Base-by-base conservation (phyloP, 2,797 vertebrate species). In the Crenichthys baileyi region DNA sequence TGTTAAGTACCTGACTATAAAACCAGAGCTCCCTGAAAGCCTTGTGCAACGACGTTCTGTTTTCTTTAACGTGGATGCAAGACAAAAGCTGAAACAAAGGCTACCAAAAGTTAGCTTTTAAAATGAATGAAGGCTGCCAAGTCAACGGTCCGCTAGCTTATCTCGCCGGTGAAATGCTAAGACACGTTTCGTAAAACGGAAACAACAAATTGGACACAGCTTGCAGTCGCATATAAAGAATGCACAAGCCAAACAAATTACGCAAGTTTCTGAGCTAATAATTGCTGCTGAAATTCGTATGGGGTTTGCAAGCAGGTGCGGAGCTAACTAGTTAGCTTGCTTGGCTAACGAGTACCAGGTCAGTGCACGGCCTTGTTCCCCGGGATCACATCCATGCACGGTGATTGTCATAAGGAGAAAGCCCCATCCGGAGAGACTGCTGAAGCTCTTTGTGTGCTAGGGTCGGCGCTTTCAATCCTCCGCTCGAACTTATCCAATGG, bases 341-440 rank as follows among this genome's bases (percentile, higher is more conserved):
- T 75, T 68, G 67, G 93, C 90, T 92, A 94, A 91, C 81, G 77
- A 84, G 87, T 81, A 87, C 83, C 84, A 83, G 91, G 90, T 95
- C 93, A 93, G 93, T 91, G 95, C 93, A 89, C 91, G 91, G 91
- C 93, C 91, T 94, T 89, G 91, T 90, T 93, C 92, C 88, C 87
- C 41, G 22, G 84, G 90, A 93, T 95, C 88, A 93, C 87, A 90
- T 94, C 94, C 95, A 74, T 90, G 93, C 92, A 91, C 87, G 90
- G 86, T 56, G 91, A 85, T 83, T 90, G 88, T 93, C 92, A 92
- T 46, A 76, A 81, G 85, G 85, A 91, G 84, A 87, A 91, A 92
- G 90, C 63, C 89, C 76, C 92, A 86, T 92, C 91, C 87, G 84
- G 88, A 50, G 61, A 79, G 56, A 72, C 78, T 73, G 89, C 56